Base-by-base conservation (phyloP, 2,888 invertebrate genomes). In the Aleiodes leptofemur region DNA sequence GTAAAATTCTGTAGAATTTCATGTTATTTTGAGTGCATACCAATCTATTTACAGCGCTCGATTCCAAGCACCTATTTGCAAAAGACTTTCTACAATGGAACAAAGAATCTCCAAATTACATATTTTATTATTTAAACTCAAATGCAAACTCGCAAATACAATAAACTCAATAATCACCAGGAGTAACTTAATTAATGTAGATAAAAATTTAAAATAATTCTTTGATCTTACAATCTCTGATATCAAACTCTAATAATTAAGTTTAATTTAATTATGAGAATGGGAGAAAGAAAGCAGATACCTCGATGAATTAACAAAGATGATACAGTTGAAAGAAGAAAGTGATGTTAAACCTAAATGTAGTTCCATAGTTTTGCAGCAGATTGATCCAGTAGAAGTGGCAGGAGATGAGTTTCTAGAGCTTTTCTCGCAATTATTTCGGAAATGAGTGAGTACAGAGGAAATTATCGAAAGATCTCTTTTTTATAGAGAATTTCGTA, bases 211-310 rank as follows among this genome's bases (percentile, higher is more conserved):
- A 29, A 13, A 38, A 64, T 64, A 64, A 48, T 23, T 48, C 48
- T 64, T 64, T 64, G 64, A 64, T 43, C 16, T 43, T 64, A 64
- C 23, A 64, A 59, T 59, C 59, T 59, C 59, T 34, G 34, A 38
- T n/a, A n/a, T 43, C 7, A 43, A 43, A 43, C 43, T 43, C 7
- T 43, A 43, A 34, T 34, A 7, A 59, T 59, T n/a, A 34, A 59
- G 13, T 59, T 59, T 14, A n/a, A 31, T 34, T n/a, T n/a, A 59
- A 34, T 31, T 34, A 59, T 59, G 59, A 59, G 34, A 29, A 59
- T 59, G 59, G 4, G 34, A 38, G 5, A 59, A 59, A 34, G 31
- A 59, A 59, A n/a, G n/a, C 6, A 59, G 14, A 55, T 55, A 16
- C 7, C 55, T 55, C 7, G 55, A n/a, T 16, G 16, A 55, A n/a